Evolutionary conservation across 2,797 vertebrate genomes (phyloP).

Genomic region (Myripristis murdjan): DNA sequence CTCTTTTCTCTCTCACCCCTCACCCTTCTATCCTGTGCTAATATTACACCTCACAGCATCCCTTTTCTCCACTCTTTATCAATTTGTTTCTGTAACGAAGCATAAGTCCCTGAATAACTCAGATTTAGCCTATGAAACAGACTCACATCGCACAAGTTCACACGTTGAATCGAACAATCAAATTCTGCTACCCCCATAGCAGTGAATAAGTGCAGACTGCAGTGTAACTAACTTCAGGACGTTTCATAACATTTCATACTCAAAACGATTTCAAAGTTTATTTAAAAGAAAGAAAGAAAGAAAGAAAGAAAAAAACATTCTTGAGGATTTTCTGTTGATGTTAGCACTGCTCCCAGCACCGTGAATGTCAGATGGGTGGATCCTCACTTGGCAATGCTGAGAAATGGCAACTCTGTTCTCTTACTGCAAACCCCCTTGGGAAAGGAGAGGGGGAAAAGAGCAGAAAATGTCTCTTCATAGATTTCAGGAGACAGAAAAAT

Average conservation of each 20-base stretch:
- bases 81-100: constrained; percentile 26
- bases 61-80: not conserved
- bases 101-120: constrained; percentile 29
- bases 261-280: constrained; percentile 45
- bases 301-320: no score
- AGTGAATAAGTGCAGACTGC: not conserved
- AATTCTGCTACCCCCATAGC: constrained; percentile 1
- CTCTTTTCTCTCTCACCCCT: not conserved
- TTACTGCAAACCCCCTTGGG: constrained; percentile 49
- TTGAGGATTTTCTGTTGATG: constrained; percentile 57
- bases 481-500: constrained; percentile 59
- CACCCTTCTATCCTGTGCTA: constrained; percentile 26
- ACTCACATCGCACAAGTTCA: constrained; percentile 1
- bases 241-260: constrained; percentile 9
- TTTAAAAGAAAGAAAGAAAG: constrained; percentile 29
- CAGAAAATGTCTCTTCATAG: constrained; percentile 41
- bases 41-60: constrained; percentile 25
- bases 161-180: constrained; percentile 17
- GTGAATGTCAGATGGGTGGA: constrained; percentile 66
- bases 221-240: constrained; percentile 40
- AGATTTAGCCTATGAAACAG: constrained; percentile 37
- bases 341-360: constrained; percentile 46
- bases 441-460: constrained; percentile 34
- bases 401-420: constrained; percentile 63
- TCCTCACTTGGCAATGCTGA: constrained; percentile 59